Evolutionary conservation across 1,140 invertebrate species (phyloP).

Genomic region (Eriocheir sinensis): DNA sequence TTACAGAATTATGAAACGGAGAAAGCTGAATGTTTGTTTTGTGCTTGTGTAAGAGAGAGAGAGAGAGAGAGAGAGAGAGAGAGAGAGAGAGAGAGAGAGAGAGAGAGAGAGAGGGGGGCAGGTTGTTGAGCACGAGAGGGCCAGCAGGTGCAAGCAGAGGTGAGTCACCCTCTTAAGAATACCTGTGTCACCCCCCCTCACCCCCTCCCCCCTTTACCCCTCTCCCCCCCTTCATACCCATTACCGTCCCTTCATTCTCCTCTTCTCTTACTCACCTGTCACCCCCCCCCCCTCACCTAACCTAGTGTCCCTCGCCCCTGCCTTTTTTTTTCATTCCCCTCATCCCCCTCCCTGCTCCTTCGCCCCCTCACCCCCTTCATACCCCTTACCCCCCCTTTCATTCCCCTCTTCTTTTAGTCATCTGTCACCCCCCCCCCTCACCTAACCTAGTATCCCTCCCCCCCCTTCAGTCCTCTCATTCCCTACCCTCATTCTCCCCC

Average conservation of each 20-base stretch:
- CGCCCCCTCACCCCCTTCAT: no score
- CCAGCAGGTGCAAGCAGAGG: neutral
- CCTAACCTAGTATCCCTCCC: no score
- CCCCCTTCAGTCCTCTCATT: no score
- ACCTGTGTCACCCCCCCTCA: neutral
- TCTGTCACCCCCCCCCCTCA: no score
- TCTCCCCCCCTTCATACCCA: neutral
- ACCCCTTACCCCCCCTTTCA: no score
- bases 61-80: slow-evolving; percentile 9
- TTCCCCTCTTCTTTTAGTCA: no score
- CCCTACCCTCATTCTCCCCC: no score
- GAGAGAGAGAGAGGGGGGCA: neutral
- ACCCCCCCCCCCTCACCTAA: no score
- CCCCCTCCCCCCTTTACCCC: neutral
- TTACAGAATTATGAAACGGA: neutral
- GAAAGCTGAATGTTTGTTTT: neutral
- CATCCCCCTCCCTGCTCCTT: no score
- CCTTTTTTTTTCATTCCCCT: no score
- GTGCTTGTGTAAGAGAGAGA: neutral
- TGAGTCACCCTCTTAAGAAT: neutral
- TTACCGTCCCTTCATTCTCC: neutral
- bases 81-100: slow-evolving; percentile 1
- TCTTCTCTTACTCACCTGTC: neutral
- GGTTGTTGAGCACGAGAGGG: neutral
- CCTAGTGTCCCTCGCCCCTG: no score